Evolutionary conservation across 1,140 invertebrate species (phyloP), one percentile per base, ranked within the genome.

Genomic region (Rhopalosiphum padi): DNA sequence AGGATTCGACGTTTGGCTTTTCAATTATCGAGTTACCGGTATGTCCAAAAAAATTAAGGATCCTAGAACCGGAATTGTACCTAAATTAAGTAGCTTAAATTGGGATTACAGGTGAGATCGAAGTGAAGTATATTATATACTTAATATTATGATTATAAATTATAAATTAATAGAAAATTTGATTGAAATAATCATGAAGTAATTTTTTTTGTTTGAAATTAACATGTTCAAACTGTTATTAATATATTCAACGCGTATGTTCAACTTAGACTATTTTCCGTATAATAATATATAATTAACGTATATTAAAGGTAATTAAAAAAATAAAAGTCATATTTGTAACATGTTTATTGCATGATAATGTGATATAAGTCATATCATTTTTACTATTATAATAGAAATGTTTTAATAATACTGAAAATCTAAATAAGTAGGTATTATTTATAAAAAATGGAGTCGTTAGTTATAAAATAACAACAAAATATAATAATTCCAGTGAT

Each of bases 1-100:
- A 35, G 96, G 96, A 22, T 96, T 95, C 82, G 96, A 96, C 94
- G 95, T 96, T 5, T 96, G 96, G 96, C 48, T 96, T 93, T 95
- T 95, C 7, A 96, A 96, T 94, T 94, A 94, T 48, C 86, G 96
- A 87, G 96, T 96, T 23, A 77, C 89, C 6, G 94, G 94, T 77
- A 51, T 93, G 23, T 94, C 93, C 0, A 85, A 91, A 55, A 82
- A 82, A 48, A 51, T 92, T 35, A 92, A 83, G 23, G 91, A 92
- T 83, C 91, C 91, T 1, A 92, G n/a, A 9, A 82, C 91, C 35
- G 77, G 46, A 37, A 53, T 35, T 0, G n/a, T 83, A 30, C 91
- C 91, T 83, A n/a, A n/a, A 25, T 23, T 92, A 23, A 25, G 41
- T 48, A 85, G 11, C 51, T 15, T 83, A 48, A 82, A 77, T 25